Base-by-base conservation (phyloP, 2,113 vertebrate genomes). In the Tamias sibiricus region DNA sequence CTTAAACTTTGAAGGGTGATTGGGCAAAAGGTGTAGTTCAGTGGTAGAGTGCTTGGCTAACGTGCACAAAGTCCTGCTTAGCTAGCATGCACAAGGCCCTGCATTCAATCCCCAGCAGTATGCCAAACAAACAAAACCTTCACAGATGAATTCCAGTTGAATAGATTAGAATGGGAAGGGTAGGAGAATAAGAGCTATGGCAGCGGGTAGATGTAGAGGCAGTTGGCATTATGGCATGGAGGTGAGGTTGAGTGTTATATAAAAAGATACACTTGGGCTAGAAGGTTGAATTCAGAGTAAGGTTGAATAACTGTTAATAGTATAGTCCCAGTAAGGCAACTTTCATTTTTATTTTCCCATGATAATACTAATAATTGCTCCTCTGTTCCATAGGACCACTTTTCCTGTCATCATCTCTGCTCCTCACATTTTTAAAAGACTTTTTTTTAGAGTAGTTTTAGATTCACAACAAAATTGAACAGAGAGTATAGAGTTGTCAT, bases 311-410 rank as follows among this genome's bases (percentile, higher is more conserved):
- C 54, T 83, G 37, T 35, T 82, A 75, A 62, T 76, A 87, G 35
- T 64, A 62, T 72, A 54, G 28, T n/a, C 84, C 52, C 71, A 77
- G 52, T 62, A 44, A 71, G 49, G 30, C 62, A 95, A 40, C 26
- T 76, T 92, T 72, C 32, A 66, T 75, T 76, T 26, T 59, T 66
- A 84, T 44, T 90, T 84, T 84, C 40, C 40, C n/a, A 0, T 69
- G 19, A 47, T 62, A 69, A 75, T 94, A 88, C 37, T 74, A 89
- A 75, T 86, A 72, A 62, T 87, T 84, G 49, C 49, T 59, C 85
- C n/a, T 87, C 16, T 64, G 20, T 80, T 86, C 54, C 28, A 37
- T 68, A 75, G 22, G 52, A 52, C 30, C 59, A 4, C 68, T 71
- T 62, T 92, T 72, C 62, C 35, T 86, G 59, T 37, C 54, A 72